Conservation (phyloP, 2,113 vertebrate genomes). For the Octodon degus region DNA sequence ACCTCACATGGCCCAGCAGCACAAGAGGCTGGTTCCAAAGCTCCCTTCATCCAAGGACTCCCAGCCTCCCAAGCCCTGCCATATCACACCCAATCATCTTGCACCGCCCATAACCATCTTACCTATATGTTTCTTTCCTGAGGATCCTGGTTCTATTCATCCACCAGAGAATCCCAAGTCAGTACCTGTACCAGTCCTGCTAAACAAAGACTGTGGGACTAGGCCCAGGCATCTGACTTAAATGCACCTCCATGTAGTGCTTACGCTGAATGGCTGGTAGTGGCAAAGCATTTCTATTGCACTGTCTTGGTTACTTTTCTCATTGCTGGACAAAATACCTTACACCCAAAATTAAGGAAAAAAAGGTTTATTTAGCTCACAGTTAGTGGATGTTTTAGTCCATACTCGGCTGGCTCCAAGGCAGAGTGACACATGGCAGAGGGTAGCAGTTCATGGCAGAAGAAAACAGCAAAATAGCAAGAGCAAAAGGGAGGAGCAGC, state of each 20-base stretch:
- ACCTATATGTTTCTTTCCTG: background rate
- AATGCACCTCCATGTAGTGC: background rate
- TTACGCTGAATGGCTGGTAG: background rate
- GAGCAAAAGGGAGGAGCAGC: too few species aligned
- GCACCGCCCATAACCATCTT: background rate
- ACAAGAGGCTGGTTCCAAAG: background rate
- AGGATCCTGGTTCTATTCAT: background rate
- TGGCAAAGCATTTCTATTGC: background rate
- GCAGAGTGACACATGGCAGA: too few species aligned
- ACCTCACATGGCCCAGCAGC: fast-evolving
- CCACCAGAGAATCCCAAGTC: background rate
- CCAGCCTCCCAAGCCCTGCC: too few species aligned
- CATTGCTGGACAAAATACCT: too few species aligned
- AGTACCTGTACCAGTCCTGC: background rate
- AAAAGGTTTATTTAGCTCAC: too few species aligned
- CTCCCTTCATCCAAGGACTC: background rate
- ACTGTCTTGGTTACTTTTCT: background rate
- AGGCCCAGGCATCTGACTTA: background rate
- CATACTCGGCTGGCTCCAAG: too few species aligned
- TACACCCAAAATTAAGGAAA: too few species aligned
- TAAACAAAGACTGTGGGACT: background rate
- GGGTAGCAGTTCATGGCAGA: too few species aligned
- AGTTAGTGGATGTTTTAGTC: too few species aligned
- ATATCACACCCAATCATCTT: background rate
- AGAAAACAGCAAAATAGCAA: too few species aligned